Evolutionary conservation across 1,140 invertebrate genomes (phyloP), one percentile per base, ranked within the genome.

Genomic region (Sitobion miscanthi): DNA sequence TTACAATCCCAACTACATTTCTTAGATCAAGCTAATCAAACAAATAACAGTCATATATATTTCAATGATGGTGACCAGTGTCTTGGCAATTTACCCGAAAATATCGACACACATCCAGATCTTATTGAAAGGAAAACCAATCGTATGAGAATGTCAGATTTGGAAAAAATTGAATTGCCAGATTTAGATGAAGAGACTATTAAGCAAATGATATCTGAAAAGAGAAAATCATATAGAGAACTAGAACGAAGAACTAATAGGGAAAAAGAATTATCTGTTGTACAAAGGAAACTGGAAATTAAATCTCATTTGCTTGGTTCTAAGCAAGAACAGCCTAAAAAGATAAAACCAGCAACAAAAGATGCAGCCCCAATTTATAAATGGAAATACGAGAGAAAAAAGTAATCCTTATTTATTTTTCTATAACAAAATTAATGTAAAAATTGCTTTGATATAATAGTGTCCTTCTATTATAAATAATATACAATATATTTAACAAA

Each of bases 311-410:
- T 99, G 20, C 96, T 97, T 93, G 97, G 97, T 95, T 96, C 95
- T 94, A 96, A 96, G 94, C 94, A 95, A 83, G 95, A 95, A 94
- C 96, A 96, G 94, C 97, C 96, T 3, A 97, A 96, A 95, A 96
- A 96, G 94, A 94, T 99, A 0, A 95, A 96, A 94, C 95, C 95
- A 30, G 98, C 96, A 8, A 97, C 97, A 1, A 97, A 97, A 94
- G 95, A 96, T 52, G 95, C 96, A 35, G 96, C 98, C 14, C 97
- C 98, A 2, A 96, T 99, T 20, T 99, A 98, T 95, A 96, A 97
- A 95, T 99, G 98, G 97, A 97, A 97, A 94, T 98, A 97, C 95
- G 96, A 98, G 95, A 96, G 98, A 93, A 99, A 99, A 95, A 96
- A 96, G 95, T 98, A 95, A 95, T 86, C 4, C 14, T 52, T 93